Percentiles rank a stretch among this genome's conserved stretches.
These are phyloP conservation scores for Saccopteryx leptura DNA, from an alignment of 2,113 vertebrate genomes.

Conservation along the genomic window DNA sequence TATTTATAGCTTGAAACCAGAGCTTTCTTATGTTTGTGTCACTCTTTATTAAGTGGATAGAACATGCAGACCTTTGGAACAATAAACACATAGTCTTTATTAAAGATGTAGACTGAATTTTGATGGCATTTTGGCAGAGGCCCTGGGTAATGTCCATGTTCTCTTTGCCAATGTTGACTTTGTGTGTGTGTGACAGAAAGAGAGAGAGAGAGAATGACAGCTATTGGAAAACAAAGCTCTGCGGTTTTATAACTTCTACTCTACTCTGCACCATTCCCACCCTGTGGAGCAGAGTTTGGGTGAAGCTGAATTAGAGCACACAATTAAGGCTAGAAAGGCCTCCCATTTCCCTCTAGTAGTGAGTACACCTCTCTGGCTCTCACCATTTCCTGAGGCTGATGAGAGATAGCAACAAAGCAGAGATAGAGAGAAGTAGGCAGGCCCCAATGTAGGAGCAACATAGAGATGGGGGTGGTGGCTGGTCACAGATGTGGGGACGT, in stretches of 20 bases:
- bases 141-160: neutral
- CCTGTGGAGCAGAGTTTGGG: neutral
- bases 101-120: neutral
- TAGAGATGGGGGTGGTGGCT: neutral
- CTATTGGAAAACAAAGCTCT: neutral
- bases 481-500: neutral
- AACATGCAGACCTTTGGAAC: neutral
- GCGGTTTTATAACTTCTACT: neutral
- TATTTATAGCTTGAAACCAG: neutral
- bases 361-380: neutral
- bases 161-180: neutral
- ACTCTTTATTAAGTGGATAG: neutral
- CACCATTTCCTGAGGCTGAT: neutral
- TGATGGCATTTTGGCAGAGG: constrained; percentile 12
- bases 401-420: neutral
- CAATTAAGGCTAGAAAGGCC: neutral
- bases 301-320: neutral
- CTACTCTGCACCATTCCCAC: fast-evolving
- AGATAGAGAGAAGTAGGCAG: neutral
- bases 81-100: constrained; percentile 27
- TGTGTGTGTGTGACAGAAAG: neutral
- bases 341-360: neutral
- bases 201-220: neutral
- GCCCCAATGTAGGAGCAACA: neutral
- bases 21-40: neutral